phyloP scores from a whole-genome alignment of 1,140 invertebrate genomes.

The Pinna nobilis region DNA sequence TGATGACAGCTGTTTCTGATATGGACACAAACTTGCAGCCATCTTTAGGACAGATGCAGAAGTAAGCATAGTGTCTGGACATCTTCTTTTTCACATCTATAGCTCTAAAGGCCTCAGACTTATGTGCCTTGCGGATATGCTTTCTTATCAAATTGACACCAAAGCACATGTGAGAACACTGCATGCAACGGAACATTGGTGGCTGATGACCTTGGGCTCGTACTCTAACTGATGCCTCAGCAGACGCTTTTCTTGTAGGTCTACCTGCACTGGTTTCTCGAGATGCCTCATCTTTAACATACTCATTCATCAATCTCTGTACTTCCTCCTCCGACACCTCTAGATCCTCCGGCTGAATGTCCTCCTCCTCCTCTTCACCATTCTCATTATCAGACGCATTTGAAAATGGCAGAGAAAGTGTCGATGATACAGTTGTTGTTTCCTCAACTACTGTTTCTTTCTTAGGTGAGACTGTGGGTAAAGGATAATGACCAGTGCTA shows the following conservation, averaged over 20 bases:
- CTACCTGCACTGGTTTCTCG: slow-evolving; percentile 24
- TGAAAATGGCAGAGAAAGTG: background rate
- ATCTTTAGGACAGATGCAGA: slow-evolving; percentile 47
- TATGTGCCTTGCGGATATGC: slow-evolving; percentile 40
- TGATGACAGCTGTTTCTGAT: slow-evolving; percentile 34
- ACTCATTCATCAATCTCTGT: slow-evolving; percentile 44
- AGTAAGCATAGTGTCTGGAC: slow-evolving; percentile 24
- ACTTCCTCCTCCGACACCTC: slow-evolving; percentile 41
- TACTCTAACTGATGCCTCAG: slow-evolving; percentile 37
- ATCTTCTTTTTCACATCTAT: slow-evolving; percentile 48
- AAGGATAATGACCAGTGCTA: background rate
- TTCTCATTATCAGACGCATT: background rate
- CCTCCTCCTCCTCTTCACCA: slow-evolving; percentile 25
- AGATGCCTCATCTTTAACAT: slow-evolving; percentile 45
- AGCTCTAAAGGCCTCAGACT: slow-evolving; percentile 34
- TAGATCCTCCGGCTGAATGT: slow-evolving; percentile 33
- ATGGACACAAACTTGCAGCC: slow-evolving; percentile 26
- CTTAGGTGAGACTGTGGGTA: background rate
- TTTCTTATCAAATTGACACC: slow-evolving; percentile 44
- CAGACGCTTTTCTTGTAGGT: slow-evolving; percentile 45
- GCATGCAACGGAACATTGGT: slow-evolving; percentile 47
- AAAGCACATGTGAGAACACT: slow-evolving; percentile 45
- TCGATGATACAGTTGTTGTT: slow-evolving; percentile 1
- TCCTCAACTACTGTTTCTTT: slow-evolving; percentile 9
- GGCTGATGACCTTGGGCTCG: slow-evolving; percentile 41